Conservation (phyloP, 2,113 vertebrate species). For the Toxostoma redivivum region DNA sequence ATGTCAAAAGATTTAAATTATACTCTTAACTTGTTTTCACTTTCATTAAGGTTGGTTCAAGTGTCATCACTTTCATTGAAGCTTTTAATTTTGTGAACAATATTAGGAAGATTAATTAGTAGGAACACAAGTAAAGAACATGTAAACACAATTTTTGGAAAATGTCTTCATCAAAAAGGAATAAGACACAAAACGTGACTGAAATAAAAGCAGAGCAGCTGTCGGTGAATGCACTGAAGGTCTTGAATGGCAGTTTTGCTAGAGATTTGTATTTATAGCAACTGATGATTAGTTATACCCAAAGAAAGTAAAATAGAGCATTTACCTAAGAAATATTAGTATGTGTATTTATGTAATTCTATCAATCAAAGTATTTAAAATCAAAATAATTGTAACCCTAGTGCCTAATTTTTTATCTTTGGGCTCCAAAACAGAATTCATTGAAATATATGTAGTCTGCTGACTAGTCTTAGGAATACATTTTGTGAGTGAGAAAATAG, state of each 20-base stretch:
- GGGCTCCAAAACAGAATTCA: not conserved
- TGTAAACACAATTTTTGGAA: not conserved
- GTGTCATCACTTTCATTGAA: not conserved
- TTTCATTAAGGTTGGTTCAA: not conserved
- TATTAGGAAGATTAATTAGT: not conserved
- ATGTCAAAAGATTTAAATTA: not conserved
- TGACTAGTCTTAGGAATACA: not conserved
- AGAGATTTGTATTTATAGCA: not conserved
- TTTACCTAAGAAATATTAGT: not conserved
- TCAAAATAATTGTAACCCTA: fast-evolving
- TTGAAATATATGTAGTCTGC: not conserved
- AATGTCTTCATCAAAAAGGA: not conserved
- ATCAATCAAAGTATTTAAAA: not conserved
- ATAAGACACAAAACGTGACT: not conserved
- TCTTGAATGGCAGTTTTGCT: not conserved
- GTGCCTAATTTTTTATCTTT: not conserved
- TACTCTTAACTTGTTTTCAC: not conserved
- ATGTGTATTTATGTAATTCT: not conserved
- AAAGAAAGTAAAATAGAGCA: not conserved
- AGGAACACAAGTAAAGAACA: not conserved
- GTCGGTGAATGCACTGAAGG: not conserved
- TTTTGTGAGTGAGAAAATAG: not conserved
- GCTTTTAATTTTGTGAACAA: not conserved
- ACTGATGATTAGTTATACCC: not conserved
- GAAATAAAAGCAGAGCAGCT: not conserved